phyloP scores from a whole-genome alignment of 2,888 invertebrate genomes.

The Eudemis profundana region DNA sequence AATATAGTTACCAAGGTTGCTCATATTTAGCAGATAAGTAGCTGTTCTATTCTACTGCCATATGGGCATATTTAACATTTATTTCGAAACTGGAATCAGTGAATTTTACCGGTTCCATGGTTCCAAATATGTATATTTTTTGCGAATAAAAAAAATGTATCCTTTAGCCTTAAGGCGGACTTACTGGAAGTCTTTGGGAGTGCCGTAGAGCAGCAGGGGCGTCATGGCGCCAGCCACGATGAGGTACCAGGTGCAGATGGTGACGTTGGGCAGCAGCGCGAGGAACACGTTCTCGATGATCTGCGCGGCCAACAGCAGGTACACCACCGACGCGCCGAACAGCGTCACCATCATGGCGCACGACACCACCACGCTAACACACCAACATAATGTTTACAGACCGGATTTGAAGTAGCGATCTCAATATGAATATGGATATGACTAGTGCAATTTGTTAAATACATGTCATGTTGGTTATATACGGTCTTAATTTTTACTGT shows the following conservation, averaged over 20 bases:
- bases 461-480: too few relatives aligned
- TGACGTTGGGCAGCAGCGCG: constrained; percentile 76
- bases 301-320: constrained; percentile 87
- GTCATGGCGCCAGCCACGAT: constrained; percentile 85
- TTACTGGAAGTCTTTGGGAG: constrained; percentile 90
- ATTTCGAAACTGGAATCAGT: too few relatives aligned
- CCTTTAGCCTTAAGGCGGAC: constrained; percentile 48
- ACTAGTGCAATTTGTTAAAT: too few relatives aligned
- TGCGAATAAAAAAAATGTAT: not conserved
- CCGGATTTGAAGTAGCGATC: too few relatives aligned
- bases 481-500: too few relatives aligned
- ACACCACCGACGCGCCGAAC: constrained; percentile 88
- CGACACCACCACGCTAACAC: constrained; percentile 81
- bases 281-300: constrained; percentile 86
- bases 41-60: too few relatives aligned
- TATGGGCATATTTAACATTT: too few relatives aligned
- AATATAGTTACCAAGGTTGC: too few relatives aligned
- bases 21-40: too few relatives aligned
- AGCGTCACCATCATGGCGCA: constrained; percentile 87
- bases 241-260: constrained; percentile 87
- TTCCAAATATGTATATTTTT: too few relatives aligned
- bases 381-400: not conserved
- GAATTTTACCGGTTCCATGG: too few relatives aligned
- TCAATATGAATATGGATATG: too few relatives aligned
- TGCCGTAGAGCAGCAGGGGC: constrained; percentile 87